Conservation (phyloP, 2,113 vertebrate genomes). For the Raja brachyura region DNA sequence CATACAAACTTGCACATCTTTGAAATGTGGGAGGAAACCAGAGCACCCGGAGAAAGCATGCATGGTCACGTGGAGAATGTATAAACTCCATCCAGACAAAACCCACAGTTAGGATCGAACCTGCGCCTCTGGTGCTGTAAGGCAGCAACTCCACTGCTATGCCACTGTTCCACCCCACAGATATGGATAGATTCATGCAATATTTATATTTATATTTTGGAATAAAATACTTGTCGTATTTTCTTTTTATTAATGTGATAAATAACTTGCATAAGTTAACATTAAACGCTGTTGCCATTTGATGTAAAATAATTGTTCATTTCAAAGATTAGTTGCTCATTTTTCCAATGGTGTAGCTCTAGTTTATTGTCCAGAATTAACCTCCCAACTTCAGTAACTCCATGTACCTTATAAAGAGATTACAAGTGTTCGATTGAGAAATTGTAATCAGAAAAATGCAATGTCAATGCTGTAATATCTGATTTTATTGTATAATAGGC, state of each 20-base stretch:
- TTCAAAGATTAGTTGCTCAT: background rate
- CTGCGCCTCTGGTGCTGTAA: no score
- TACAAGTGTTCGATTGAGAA: background rate
- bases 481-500: background rate
- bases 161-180: background rate
- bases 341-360: background rate
- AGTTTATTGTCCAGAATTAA: background rate
- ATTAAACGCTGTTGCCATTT: background rate
- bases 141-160: no score
- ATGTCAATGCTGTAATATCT: background rate
- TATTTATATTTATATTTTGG: background rate
- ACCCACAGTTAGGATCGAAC: no score
- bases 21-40: no score
- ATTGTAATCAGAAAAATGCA: background rate
- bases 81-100: no score
- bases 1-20: no score
- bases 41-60: no score
- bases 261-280: background rate
- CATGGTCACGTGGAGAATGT: no score
- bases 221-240: background rate
- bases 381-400: no score
- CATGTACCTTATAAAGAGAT: background rate
- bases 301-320: background rate
- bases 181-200: background rate
- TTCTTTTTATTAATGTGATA: background rate